Evolutionary conservation across 1,140 invertebrate genomes (phyloP), one percentile per base, ranked within the genome.

Genomic region (Sarcophaga peregrina): DNA sequence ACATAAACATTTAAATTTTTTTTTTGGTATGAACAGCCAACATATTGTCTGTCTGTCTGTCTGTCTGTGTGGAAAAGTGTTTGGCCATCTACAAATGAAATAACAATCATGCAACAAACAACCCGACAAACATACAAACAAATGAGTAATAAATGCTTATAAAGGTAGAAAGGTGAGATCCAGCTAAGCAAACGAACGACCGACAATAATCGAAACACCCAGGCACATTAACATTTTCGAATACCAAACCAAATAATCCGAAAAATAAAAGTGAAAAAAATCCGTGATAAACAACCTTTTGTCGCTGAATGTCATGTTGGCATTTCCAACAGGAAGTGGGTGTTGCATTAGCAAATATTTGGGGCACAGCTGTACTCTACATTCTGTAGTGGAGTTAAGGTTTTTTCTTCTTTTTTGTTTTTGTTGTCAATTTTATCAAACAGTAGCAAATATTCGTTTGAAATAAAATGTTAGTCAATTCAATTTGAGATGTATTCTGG

Each of bases 281-380:
- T 58, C 54, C n/a, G 54, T 58, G 54, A 58, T 58, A 58, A 58
- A 58, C 54, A 58, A 58, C 54, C 54, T 58, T 58, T 58, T 11
- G 54, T n/a, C 54, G 54, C 25, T 58, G n/a, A 58, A 11, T 58
- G 54, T 6, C 54, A 58, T 58, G 54, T 58, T 58, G 54, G 54
- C 54, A 58, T 58, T 58, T n/a, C 13, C n/a, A 15, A 58, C 54
- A 58, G 54, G 54, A 58, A 58, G 54, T 58, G 54, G 54, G 54
- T 58, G 54, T 58, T 58, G 13, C n/a, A 15, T 6, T 6, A 58
- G 13, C 11, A 58, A 13, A 58, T 58, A 58, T 37, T 37, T 37
- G 25, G 25, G 25, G 25, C 25, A 37, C 25, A 37, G 25, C 25
- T 37, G 25, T 37, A 37, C 25, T 37, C 25, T 37, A 37, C 25